Base-by-base conservation (phyloP, 2,113 vertebrate genomes). In the Macrotus californicus region DNA sequence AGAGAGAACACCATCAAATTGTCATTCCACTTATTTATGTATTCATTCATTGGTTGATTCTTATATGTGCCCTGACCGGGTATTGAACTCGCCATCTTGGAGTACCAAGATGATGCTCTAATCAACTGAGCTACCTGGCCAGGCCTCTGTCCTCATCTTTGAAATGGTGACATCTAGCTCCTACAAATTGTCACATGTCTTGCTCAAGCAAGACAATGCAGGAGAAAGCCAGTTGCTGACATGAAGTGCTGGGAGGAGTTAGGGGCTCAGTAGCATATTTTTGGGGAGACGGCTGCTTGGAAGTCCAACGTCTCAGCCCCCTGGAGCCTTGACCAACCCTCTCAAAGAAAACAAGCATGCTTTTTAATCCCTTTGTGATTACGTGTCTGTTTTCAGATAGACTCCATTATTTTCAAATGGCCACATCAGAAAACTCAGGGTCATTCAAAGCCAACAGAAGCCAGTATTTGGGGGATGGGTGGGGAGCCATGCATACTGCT, bases 241-340 rank as follows among this genome's bases (percentile, higher is more conserved):
- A 0, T 11, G 69, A 67, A 31, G n/a, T 1, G 0, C 29, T 4
- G 2, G 0, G 4, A 0, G 10, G 41, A 34, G 14, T 34, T 16
- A 16, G 29, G 56, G n/a, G 59, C 41, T 50, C 4, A 1, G 46
- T 2, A 12, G 26, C 36, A 24, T 1, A 29, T 29, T 80, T 72
- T 73, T 22, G 67, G 19, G 29, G 39, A 81, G 41, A 61, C 81
- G 24, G 54, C 61, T 79, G 24, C 22, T 43, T 54, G 48, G 5
- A n/a, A 59, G 69, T 59, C 18, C n/a, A 11, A 59, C 41, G 4
- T 39, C 59, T 50, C 0, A 0, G 21, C 34, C 4, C 3, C 64
- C 54, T 12, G 11, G 21, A 7, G 6, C 52, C 26, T 36, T 64
- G 70, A 11, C 64, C 50, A 29, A 13, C 43, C 34, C 34, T 61